Evolutionary conservation across 2,888 invertebrate genomes (phyloP).

Genomic region (Eueremaeus valkanovi): DNA sequence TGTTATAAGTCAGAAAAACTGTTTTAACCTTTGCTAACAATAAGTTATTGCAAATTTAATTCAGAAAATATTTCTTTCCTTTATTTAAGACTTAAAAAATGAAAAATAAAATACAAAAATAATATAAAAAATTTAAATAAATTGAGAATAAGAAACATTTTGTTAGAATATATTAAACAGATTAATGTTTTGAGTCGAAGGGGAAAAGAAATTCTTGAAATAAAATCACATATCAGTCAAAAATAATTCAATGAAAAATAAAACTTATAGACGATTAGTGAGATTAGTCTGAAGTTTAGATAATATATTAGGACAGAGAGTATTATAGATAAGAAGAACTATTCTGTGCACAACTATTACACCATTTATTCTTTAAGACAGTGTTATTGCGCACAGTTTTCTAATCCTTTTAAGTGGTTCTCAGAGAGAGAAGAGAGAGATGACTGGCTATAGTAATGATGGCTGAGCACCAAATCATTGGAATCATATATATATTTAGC

Average conservation of each 20-base stretch:
- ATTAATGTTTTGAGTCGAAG: no score
- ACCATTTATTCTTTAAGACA: neutral
- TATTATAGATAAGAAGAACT: neutral
- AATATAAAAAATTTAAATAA: no score
- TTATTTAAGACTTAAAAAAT: no score
- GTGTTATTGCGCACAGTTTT: neutral
- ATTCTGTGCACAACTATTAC: neutral
- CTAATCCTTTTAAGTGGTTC: constrained; percentile 20
- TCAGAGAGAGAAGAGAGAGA: neutral
- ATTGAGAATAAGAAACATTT: no score
- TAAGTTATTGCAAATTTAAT: no score
- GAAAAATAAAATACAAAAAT: no score
- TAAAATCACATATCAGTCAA: neutral
- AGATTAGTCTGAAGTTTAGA: neutral
- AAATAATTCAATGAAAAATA: neutral
- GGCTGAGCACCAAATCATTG: constrained; percentile 7
- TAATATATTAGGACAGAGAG: neutral
- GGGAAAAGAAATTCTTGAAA: no score
- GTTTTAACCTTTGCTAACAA: no score
- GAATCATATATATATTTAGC: constrained; percentile 8
- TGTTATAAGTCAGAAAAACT: no score
- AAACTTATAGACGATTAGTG: neutral
- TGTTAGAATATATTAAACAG: no score
- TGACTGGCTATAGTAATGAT: constrained; percentile 1
- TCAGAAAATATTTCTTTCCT: no score